These are phyloP conservation scores for Mesocricetus auratus DNA, from an alignment of 2,113 vertebrate genomes.

Conservation along the genomic window DNA sequence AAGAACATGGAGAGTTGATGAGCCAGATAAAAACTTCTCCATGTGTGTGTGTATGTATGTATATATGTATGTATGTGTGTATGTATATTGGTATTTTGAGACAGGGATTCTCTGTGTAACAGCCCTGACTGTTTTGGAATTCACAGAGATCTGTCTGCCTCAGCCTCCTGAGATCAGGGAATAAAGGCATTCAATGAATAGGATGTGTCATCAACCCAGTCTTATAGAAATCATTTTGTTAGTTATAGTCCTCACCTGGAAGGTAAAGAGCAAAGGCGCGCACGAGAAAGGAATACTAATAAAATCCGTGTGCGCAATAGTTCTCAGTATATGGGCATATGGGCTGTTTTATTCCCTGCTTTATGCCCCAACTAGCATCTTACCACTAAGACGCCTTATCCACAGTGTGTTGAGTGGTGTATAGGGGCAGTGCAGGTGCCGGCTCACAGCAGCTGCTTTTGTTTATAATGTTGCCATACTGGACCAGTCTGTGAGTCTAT, in stretches of 20 bases:
- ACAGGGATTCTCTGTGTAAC: neutral
- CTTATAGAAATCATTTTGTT: neutral
- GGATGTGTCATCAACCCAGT: too few relatives aligned
- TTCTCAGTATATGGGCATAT: rapidly evolving
- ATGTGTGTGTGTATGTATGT: neutral
- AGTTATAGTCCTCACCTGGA: neutral
- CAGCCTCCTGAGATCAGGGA: neutral
- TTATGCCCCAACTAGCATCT: neutral
- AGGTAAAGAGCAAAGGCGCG: neutral
- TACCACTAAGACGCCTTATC: too few relatives aligned
- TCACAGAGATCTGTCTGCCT: neutral
- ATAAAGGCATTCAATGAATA: neutral
- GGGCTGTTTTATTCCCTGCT: neutral
- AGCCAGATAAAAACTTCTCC: neutral
- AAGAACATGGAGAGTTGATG: neutral
- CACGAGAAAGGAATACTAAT: neutral
- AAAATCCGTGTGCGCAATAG: too few relatives aligned
- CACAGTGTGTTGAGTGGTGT: too few relatives aligned
- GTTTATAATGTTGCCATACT: neutral
- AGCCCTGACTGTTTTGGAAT: neutral
- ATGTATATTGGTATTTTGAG: neutral
- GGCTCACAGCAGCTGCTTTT: neutral
- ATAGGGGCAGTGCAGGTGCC: too few relatives aligned
- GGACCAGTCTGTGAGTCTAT: neutral
- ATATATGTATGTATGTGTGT: neutral